phyloP scores from a whole-genome alignment of 92 coral and sea anemone genomes.

The Actinostola sp. region DNA sequence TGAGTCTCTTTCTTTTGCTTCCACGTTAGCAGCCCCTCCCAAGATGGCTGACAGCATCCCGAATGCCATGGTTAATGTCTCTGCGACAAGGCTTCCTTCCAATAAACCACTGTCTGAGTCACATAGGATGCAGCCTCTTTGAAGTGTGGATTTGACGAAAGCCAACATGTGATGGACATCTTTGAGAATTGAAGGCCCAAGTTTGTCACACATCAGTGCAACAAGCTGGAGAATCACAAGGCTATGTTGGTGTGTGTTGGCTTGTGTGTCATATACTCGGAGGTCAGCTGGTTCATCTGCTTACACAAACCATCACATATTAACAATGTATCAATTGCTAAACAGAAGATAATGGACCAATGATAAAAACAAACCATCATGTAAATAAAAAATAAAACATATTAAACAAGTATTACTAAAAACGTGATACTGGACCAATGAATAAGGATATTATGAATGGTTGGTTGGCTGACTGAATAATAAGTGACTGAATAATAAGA shows the following conservation, averaged over 20 bases:
- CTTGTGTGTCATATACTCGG: slow-evolving; percentile 27
- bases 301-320: too few species aligned
- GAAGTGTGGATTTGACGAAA: slow-evolving; percentile 78
- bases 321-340: too few species aligned
- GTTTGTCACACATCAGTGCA: slow-evolving; percentile 94
- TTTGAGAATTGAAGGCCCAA: slow-evolving; percentile 85
- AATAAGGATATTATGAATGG: too few species aligned
- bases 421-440: too few species aligned
- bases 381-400: too few species aligned
- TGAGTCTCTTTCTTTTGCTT: slow-evolving; percentile 45
- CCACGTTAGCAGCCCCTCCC: slow-evolving; percentile 83
- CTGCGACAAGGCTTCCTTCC: slow-evolving; percentile 65
- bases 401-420: too few species aligned
- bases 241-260: slow-evolving; percentile 30
- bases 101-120: slow-evolving; percentile 43
- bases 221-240: slow-evolving; percentile 79
- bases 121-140: slow-evolving; percentile 64
- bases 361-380: too few species aligned
- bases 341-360: too few species aligned
- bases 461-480: too few species aligned
- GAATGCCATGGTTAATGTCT: slow-evolving; percentile 89
- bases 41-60: slow-evolving; percentile 93
- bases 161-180: slow-evolving; percentile 77
- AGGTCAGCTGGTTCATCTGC: slow-evolving; percentile 19
- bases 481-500: too few species aligned